Evolutionary conservation across 2,113 vertebrate species (phyloP).

Genomic region (Empidonax alnorum): DNA sequence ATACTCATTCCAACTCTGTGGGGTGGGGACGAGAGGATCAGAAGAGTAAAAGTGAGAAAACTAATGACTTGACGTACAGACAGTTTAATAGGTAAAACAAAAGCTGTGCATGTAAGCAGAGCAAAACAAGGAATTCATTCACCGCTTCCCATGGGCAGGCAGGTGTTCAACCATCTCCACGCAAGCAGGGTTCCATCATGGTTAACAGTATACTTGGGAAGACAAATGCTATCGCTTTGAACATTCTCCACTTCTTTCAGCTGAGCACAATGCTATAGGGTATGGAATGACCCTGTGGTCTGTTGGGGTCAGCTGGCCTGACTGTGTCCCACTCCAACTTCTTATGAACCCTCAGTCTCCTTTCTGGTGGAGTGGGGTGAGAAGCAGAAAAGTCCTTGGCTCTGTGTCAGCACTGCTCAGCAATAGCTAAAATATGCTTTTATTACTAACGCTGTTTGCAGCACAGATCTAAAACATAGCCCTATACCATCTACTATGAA

Average conservation of each 20-base stretch:
- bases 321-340: background rate
- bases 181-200: background rate
- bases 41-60: background rate
- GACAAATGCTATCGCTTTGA: background rate
- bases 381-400: background rate
- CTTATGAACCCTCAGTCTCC: background rate
- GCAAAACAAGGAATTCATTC: background rate
- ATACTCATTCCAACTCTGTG: background rate
- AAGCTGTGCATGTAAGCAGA: accelerated
- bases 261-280: background rate
- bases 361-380: background rate
- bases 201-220: background rate
- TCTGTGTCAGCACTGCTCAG: background rate
- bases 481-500: background rate
- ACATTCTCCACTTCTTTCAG: background rate
- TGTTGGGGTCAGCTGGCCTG: background rate
- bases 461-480: background rate
- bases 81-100: background rate
- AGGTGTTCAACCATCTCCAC: background rate
- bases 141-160: background rate
- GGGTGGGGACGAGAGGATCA: accelerated
- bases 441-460: background rate
- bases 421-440: background rate
- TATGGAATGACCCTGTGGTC: background rate
- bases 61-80: background rate